Evolutionary conservation across 2,113 vertebrate genomes (phyloP), one percentile per base, ranked within the genome.

Genomic region (Takifugu flavidus): DNA sequence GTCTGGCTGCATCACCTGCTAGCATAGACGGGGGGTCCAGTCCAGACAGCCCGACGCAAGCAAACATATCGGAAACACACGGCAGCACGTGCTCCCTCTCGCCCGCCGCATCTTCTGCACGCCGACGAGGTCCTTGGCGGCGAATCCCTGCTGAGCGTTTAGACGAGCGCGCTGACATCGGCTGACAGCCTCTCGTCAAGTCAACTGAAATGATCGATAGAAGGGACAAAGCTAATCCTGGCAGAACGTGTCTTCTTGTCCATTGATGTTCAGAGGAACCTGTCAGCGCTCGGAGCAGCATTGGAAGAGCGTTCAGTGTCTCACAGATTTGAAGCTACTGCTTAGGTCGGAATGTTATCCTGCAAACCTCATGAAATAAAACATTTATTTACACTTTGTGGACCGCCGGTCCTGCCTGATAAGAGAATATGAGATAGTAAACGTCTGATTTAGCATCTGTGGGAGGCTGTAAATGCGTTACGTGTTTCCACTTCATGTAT

Each of bases 101-200:
- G 47, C 47, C 47, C 4, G 53, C 52, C 15, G 29, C 51, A 54
- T 31, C 55, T 46, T 49, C 67, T 2, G 34, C 34, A 11, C 8
- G 34, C 29, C 29, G 29, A 0, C 29, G 29, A 72, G 72, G 49
- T 56, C 52, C 63, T 70, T 72, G 56, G 65, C 62, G 8, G 56
- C 53, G 61, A 74, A 42, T 81, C 73, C 67, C 68, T 13, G 1
- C n/a, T 25, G 39, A 60, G 67, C 49, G 28, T 53, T 52, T 39
- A 67, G 68, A 72, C 39, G 3, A 51, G 14, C 27, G 51, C 45
- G 31, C 67, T 69, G 59, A 25, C 25, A 4, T 73, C 25, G 43
- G 70, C 85, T 74, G 80, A 73, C 77, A 82, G 62, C 26, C 49
- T 43, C 3, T 26, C 11, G 59, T 57, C 62, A 34, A 64, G 42